These are phyloP conservation scores for Brachycybe producta DNA, from an alignment of 2,888 invertebrate species.

Conservation along the genomic window DNA sequence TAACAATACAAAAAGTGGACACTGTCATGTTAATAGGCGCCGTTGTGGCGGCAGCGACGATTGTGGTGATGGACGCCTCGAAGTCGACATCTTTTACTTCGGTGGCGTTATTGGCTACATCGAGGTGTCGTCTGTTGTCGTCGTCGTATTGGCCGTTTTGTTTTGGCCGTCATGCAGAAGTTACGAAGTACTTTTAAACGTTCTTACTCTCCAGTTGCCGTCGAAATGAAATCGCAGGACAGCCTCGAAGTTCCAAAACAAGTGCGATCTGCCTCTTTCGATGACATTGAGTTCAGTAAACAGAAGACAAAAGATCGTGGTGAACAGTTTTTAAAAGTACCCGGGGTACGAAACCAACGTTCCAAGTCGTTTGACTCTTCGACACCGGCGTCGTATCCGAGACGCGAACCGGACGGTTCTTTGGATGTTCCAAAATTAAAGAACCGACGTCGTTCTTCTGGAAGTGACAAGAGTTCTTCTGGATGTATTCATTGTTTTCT, in stretches of 20 bases:
- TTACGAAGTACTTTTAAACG: constrained; percentile 10
- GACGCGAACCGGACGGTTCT: constrained; percentile 33
- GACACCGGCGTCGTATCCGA: constrained; percentile 35
- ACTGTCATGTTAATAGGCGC: no score
- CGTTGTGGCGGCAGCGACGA: no score
- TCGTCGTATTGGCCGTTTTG: no score
- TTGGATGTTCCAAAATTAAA: constrained; percentile 42
- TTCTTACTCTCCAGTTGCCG: constrained; percentile 3
- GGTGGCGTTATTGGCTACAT: no score
- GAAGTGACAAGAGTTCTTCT: constrained; percentile 32
- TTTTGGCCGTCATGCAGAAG: constrained; percentile 7
- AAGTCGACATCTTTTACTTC: no score
- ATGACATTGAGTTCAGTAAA: constrained; percentile 60
- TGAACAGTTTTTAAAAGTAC: constrained; percentile 26
- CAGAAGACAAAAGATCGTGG: constrained; percentile 23
- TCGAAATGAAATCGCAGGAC: constrained; percentile 78
- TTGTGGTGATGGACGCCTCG: no score
- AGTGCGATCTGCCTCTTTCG: constrained; percentile 78
- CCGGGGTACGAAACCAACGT: constrained; percentile 39
- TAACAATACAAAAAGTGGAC: no score
- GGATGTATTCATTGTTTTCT: constrained; percentile 24
- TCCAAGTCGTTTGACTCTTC: constrained; percentile 62
- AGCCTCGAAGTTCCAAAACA: constrained; percentile 77
- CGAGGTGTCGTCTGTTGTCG: no score
- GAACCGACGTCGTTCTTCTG: constrained; percentile 29